These are phyloP conservation scores for Chionoecetes opilio DNA, from an alignment of 1,140 invertebrate genomes.

Conservation along the genomic window DNA sequence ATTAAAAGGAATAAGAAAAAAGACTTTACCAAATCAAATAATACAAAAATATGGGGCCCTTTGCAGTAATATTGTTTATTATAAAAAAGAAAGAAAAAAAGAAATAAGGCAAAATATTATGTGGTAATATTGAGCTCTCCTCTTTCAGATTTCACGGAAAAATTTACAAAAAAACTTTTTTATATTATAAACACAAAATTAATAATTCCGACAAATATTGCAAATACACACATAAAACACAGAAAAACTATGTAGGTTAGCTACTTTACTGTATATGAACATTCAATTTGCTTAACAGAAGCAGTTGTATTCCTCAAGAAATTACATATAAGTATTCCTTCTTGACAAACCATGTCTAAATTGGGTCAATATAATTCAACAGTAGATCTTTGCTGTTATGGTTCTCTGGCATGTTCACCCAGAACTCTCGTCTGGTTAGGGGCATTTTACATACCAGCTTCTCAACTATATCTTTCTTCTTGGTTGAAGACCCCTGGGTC, in stretches of 20 bases:
- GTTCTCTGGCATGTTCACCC: conserved; percentile 49
- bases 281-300: not conserved
- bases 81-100: no score
- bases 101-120: no score
- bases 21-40: no score
- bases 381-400: conserved; percentile 33
- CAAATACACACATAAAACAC: no score
- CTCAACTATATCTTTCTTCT: conserved; percentile 60
- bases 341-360: not conserved
- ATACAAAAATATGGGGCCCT: no score
- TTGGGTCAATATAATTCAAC: conserved; percentile 44
- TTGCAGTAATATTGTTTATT: no score
- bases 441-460: conserved; percentile 56
- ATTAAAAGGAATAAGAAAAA: no score
- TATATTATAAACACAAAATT: no score
- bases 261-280: not conserved
- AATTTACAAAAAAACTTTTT: no score
- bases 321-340: not conserved
- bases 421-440: conserved; percentile 9
- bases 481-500: conserved; percentile 41
- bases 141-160: no score
- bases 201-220: no score
- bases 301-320: not conserved
- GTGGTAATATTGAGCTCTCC: no score
- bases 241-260: not conserved